Conservation (phyloP, 2,888 invertebrate species). For the Eretmocerus hayati region DNA sequence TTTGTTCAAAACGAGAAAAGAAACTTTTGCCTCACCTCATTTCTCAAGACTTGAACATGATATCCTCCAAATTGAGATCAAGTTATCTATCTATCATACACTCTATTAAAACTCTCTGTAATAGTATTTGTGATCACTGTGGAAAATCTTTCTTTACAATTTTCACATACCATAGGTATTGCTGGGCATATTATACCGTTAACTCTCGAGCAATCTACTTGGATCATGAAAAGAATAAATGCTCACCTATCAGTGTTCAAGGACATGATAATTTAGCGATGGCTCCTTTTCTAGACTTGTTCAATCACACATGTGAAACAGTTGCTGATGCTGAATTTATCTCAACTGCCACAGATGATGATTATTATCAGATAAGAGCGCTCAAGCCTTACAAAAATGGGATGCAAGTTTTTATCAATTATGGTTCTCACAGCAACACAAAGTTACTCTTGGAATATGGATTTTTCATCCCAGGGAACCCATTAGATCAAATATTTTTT, state of each 20-base stretch:
- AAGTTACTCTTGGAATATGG: conserved; percentile 84
- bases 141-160: conserved; percentile 45
- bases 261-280: conserved; percentile 54
- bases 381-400: conserved; percentile 53
- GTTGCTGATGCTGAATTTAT: conserved; percentile 50
- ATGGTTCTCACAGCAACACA: conserved; percentile 74
- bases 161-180: conserved; percentile 55
- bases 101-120: conserved; percentile 24
- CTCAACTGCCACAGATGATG: conserved; percentile 38
- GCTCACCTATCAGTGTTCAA: conserved; percentile 25
- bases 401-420: conserved; percentile 80
- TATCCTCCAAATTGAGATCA: conserved; percentile 24
- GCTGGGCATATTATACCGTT: conserved; percentile 78
- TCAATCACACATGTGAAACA: conserved; percentile 71
- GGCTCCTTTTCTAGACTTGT: conserved; percentile 83
- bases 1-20: conserved; percentile 55
- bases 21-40: conserved; percentile 55
- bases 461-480: conserved; percentile 65
- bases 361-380: conserved; percentile 53
- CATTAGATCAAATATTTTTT: conserved; percentile 61
- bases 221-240: conserved; percentile 47
- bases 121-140: conserved; percentile 44
- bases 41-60: conserved; percentile 39
- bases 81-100: conserved; percentile 27
- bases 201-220: conserved; percentile 81